phyloP scores from a whole-genome alignment of 1,140 invertebrate genomes.

The Plodia interpunctella region DNA sequence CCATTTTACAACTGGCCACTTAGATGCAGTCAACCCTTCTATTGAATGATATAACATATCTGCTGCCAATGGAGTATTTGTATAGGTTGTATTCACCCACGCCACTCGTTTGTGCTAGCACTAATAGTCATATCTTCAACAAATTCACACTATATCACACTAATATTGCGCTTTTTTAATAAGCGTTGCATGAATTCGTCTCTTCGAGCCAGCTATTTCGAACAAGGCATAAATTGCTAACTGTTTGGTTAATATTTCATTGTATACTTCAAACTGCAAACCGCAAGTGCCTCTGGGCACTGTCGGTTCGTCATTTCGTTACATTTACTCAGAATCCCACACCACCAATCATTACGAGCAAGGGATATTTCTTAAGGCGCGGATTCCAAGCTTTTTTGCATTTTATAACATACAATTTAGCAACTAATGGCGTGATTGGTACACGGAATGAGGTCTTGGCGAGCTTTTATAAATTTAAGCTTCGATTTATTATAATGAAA shows the following conservation, averaged over 20 bases:
- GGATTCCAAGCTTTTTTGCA: slow-evolving; percentile 5
- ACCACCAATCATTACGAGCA: neutral
- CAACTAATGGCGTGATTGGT: slow-evolving; percentile 3
- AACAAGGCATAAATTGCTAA: neutral
- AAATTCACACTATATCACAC: too few species aligned
- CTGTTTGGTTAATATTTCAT: slow-evolving; percentile 4
- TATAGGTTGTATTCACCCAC: too few species aligned
- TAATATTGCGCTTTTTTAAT: too few species aligned
- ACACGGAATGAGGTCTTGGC: neutral
- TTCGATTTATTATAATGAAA: neutral
- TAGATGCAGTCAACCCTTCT: too few species aligned
- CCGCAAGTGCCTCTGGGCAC: neutral
- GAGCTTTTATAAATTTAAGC: neutral
- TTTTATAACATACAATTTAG: slow-evolving; percentile 6
- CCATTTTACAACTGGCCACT: too few species aligned
- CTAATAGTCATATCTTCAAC: too few species aligned
- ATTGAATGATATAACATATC: too few species aligned
- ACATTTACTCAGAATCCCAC: slow-evolving; percentile 7
- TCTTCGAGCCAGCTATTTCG: neutral
- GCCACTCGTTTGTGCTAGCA: too few species aligned
- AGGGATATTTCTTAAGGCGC: slow-evolving; percentile 1
- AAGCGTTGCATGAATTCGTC: too few species aligned
- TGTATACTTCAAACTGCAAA: slow-evolving; percentile 4
- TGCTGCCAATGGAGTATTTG: too few species aligned
- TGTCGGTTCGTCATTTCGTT: slow-evolving; percentile 1